Base-by-base conservation (phyloP, 1,140 invertebrate species). In the Bombus superbus region DNA sequence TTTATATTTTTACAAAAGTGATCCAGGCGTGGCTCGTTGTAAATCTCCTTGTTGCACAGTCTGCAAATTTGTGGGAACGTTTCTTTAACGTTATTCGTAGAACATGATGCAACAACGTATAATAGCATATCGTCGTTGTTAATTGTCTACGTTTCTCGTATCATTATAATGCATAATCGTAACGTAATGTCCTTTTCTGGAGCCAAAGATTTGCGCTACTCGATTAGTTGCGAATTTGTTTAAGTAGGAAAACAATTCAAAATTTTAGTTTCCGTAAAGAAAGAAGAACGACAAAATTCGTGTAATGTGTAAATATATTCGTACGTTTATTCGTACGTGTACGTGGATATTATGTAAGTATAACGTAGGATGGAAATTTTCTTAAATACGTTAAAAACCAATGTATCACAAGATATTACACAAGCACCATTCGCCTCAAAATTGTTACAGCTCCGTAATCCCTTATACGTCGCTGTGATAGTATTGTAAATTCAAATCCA, bases 11-110 rank as follows among this genome's bases (percentile, higher is more conserved):
- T 44, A 3, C n/a, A 28, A 73, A 73, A 62, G 73, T 53, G 53
- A 44, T 81, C 35, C 18, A 44, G 28, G 11, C 69, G 40, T 22
- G 13, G 53, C 38, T 81, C 69, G 69, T 81, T 81, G 62, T 71
- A 71, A 81, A 57, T 81, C 69, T 71, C 47, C 68, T 53, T 53
- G 57, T 38, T 38, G 57, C 42, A 81, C 47, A 11, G 18, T n/a
- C 11, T n/a, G 28, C 3, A 28, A 73, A 13, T 69, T 10, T 22
- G n/a, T 13, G 4, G 13, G 18, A 73, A 11, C 44, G 47, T 53
- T 53, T 6, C 40, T 22, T 28, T 62, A n/a, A 53, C 47, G 18
- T 53, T 53, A 47, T 71, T n/a, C 38, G 5, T 38, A 22, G 22
- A 10, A n/a, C 32, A 11, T 6, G n/a, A n/a, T 64, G 6, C 40